phyloP scores from a whole-genome alignment of 35 echinoderm and acorn worm species.

The Acanthaster planci region DNA sequence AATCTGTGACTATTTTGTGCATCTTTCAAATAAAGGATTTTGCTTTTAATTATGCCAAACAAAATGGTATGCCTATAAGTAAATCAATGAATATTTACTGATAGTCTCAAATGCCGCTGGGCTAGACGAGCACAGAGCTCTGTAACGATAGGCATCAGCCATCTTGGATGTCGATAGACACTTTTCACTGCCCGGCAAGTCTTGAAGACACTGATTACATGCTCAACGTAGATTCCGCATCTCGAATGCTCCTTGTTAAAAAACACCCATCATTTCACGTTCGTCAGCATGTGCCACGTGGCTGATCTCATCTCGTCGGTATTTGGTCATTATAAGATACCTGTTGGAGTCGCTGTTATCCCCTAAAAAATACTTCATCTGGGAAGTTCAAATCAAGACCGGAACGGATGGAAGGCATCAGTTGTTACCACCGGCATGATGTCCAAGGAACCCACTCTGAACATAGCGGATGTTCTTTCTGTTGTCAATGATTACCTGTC shows the following conservation, averaged over 20 bases:
- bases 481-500: neutral
- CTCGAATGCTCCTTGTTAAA: neutral
- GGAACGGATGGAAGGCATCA: neutral
- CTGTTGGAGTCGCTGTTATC: neutral
- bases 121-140: neutral
- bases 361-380: neutral
- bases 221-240: neutral
- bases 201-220: neutral
- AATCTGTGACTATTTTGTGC: too few relatives aligned
- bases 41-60: too few relatives aligned
- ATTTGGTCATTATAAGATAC: neutral
- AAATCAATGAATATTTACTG: neutral
- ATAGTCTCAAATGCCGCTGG: neutral
- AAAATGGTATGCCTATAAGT: too few relatives aligned
- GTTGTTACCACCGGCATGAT: neutral
- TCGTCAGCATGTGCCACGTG: conserved; percentile 1
- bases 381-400: neutral
- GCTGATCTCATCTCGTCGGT: neutral
- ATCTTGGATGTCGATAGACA: neutral
- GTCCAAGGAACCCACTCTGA: conserved; percentile 9
- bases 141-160: neutral
- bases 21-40: too few relatives aligned
- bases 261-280: neutral
- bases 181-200: neutral
- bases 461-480: neutral